A percentile compares a stretch with the other conserved stretches of the same genome.
Conservation (phyloP, 1,140 invertebrate species). For the Sycobia sp. region DNA sequence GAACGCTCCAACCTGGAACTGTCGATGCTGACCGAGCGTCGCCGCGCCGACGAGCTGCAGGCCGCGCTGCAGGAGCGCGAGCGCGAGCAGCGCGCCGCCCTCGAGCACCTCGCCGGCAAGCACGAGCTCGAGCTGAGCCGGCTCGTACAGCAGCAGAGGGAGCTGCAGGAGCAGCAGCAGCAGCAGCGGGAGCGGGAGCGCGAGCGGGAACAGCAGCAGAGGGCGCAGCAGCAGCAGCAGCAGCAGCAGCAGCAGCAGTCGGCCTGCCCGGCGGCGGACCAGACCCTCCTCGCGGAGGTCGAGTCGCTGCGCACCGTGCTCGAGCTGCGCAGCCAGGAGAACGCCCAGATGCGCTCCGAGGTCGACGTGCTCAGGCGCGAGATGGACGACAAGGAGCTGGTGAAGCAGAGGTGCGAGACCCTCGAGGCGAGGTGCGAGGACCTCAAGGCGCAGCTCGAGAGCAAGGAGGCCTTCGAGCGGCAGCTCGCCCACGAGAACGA, state of each 20-base stretch:
- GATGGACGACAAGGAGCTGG: constrained; percentile 65
- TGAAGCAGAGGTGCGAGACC: constrained; percentile 64
- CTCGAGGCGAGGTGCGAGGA: constrained; percentile 73
- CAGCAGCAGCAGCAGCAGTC: constrained; percentile 42
- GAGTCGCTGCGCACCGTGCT: constrained; percentile 77
- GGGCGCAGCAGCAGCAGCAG: no score
- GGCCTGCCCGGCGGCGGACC: constrained; percentile 52
- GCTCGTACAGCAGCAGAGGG: no score
- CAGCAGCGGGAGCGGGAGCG: constrained; percentile 53
- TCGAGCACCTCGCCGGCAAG: constrained; percentile 53
- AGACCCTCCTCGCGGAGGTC: constrained; percentile 67
- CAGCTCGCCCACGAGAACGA: constrained; percentile 69
- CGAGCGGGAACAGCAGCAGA: background rate
- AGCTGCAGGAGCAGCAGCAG: no score
- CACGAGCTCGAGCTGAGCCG: constrained; percentile 54
- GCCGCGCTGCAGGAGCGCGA: constrained; percentile 44
- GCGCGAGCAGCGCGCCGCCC: constrained; percentile 49
- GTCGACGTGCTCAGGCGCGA: constrained; percentile 63
- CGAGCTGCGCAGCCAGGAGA: constrained; percentile 75
- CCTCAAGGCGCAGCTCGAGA: constrained; percentile 69
- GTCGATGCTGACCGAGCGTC: constrained; percentile 42
- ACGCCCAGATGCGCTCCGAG: constrained; percentile 70
- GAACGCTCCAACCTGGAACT: constrained; percentile 47
- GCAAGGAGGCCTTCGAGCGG: constrained; percentile 62
- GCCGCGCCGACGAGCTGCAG: constrained; percentile 39